Percentiles rank a stretch among this genome's conserved stretches.
These are phyloP conservation scores for Neodiprion pinetum DNA, from an alignment of 1,140 invertebrate genomes.

Conservation along the genomic window DNA sequence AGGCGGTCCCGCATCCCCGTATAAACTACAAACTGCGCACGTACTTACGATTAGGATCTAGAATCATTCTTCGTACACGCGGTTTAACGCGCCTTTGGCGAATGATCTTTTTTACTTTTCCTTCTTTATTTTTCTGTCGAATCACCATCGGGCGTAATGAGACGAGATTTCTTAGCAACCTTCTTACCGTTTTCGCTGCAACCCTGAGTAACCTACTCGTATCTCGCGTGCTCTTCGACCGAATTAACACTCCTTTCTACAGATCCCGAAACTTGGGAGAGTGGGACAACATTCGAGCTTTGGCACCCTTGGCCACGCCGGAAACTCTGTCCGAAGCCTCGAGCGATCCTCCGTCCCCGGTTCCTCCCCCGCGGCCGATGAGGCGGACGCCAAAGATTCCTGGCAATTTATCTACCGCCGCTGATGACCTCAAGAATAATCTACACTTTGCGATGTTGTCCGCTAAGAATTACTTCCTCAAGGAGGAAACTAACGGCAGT, in stretches of 20 bases:
- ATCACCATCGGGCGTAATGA: background rate
- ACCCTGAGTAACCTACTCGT: too few relatives aligned
- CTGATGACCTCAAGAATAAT: conserved; percentile 69
- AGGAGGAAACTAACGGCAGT: conserved; percentile 40
- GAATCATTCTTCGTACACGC: background rate
- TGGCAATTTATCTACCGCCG: conserved; percentile 70
- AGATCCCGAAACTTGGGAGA: conserved; percentile 40
- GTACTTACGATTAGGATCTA: background rate
- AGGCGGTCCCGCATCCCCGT: background rate
- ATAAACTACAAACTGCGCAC: background rate
- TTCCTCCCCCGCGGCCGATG: conserved; percentile 58
- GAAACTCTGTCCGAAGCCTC: conserved; percentile 85
- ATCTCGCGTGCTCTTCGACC: background rate
- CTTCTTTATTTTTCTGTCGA: too few relatives aligned
- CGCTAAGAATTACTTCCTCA: conserved; percentile 59
- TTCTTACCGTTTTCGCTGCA: background rate
- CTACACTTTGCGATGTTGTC: conserved; percentile 65
- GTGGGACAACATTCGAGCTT: conserved; percentile 46
- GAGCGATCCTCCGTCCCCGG: conserved; percentile 61
- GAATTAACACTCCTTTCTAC: background rate
- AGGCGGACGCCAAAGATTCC: conserved; percentile 71
- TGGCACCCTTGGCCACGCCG: conserved; percentile 84
- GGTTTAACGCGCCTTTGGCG: too few relatives aligned
- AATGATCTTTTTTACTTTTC: too few relatives aligned
- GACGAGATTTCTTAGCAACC: conserved; percentile 1